phyloP scores from a whole-genome alignment of 2,888 invertebrate genomes.

The Drosophila tripunctata region DNA sequence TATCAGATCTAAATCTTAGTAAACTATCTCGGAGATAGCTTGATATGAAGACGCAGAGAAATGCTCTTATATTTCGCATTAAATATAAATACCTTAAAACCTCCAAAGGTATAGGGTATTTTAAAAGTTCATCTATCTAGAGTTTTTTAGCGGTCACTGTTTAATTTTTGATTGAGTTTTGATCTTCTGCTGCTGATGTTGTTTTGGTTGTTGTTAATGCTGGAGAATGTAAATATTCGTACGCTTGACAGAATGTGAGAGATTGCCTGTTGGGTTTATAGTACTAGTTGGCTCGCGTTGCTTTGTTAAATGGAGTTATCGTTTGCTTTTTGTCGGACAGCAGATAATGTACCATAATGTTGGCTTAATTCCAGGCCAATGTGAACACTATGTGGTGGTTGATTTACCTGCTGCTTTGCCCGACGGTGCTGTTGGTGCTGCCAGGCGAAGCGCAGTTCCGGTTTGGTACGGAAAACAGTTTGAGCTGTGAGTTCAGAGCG shows the following conservation, averaged over 20 bases:
- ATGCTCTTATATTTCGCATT: too few relatives aligned
- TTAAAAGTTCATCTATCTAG: neutral
- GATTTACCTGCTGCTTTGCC: slow-evolving; percentile 20
- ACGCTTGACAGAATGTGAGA: slow-evolving; percentile 44
- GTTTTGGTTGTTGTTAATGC: slow-evolving; percentile 12
- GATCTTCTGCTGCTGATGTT: slow-evolving; percentile 10
- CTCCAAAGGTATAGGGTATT: neutral
- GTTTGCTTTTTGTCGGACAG: slow-evolving; percentile 29
- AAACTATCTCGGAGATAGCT: too few relatives aligned
- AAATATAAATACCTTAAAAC: too few relatives aligned
- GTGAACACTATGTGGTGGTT: slow-evolving; percentile 33
- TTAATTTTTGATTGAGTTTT: slow-evolving; percentile 39
- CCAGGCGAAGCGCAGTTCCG: slow-evolving; percentile 71
- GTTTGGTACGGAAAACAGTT: slow-evolving; percentile 28
- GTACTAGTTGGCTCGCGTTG: neutral
- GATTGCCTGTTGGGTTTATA: neutral
- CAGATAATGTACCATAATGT: slow-evolving; percentile 75
- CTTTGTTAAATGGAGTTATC: slow-evolving; percentile 51
- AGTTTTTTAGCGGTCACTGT: neutral
- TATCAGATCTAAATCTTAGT: too few relatives aligned
- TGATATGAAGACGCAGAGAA: too few relatives aligned
- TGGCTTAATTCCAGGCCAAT: slow-evolving; percentile 57
- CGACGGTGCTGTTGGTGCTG: slow-evolving; percentile 43
- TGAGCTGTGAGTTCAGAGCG: slow-evolving; percentile 9
- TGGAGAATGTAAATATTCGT: slow-evolving; percentile 53